A percentile compares a stretch with the other conserved stretches of the same genome.
These are phyloP conservation scores for Chaetodon trifasciatus DNA, from an alignment of 2,797 vertebrate genomes.

Conservation along the genomic window DNA sequence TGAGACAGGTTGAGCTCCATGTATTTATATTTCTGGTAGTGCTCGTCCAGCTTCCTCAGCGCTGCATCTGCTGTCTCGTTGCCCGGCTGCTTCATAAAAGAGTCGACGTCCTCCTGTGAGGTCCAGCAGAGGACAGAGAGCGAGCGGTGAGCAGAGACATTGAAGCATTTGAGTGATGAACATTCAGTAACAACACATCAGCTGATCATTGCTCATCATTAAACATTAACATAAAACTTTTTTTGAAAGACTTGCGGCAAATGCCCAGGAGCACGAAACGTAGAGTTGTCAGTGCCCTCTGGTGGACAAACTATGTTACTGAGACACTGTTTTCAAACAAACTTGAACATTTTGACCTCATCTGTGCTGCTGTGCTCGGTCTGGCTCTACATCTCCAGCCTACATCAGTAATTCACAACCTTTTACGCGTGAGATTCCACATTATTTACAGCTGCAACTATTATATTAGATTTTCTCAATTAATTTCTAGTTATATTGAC, in stretches of 20 bases:
- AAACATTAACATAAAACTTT: background rate
- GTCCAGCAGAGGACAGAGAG: background rate
- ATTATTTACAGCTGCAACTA: too few species aligned
- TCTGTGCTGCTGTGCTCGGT: background rate
- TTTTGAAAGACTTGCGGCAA: background rate
- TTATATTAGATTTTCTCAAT: too few species aligned
- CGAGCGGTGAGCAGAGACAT: background rate
- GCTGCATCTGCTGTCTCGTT: slow-evolving; percentile 95
- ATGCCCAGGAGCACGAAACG: background rate
- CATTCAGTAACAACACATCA: background rate
- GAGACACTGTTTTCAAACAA: background rate
- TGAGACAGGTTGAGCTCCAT: slow-evolving; percentile 99
- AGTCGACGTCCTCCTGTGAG: slow-evolving; percentile 96
- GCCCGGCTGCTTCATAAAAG: slow-evolving; percentile 96
- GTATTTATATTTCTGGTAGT: slow-evolving; percentile 99
- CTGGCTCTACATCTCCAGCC: too few species aligned
- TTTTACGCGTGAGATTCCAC: too few species aligned
- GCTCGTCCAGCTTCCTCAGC: slow-evolving; percentile 95
- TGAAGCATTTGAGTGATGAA: background rate
- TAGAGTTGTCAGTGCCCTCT: background rate
- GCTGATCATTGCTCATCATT: background rate
- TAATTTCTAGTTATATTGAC: too few species aligned
- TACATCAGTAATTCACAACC: background rate
- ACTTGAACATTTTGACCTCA: background rate
- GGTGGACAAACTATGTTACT: background rate